These are phyloP conservation scores for Homarus americanus DNA, from an alignment of 1,140 invertebrate genomes.

Conservation along the genomic window DNA sequence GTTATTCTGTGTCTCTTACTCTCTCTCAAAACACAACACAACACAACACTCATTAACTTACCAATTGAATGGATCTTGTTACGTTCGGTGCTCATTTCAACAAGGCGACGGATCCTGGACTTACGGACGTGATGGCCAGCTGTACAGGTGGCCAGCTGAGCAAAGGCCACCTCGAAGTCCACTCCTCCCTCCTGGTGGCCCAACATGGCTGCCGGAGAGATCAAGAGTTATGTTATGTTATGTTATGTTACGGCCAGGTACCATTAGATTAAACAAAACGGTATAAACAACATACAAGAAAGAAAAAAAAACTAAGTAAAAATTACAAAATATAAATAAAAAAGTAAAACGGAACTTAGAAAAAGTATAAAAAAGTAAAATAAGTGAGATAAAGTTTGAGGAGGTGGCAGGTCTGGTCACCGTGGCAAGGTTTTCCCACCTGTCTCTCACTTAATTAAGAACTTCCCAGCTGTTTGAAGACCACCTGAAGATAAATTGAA, in stretches of 20 bases:
- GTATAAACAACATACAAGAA: neutral
- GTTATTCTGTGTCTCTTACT: too few relatives aligned
- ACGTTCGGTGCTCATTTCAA: slow-evolving; percentile 86
- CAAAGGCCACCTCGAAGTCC: slow-evolving; percentile 85
- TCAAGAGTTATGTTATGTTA: too few relatives aligned
- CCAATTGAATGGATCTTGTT: slow-evolving; percentile 82
- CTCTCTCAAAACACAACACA: neutral
- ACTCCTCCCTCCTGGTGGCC: slow-evolving; percentile 84
- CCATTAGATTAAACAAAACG: too few relatives aligned
- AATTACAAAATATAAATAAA: too few relatives aligned
- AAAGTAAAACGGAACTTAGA: neutral
- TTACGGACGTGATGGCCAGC: slow-evolving; percentile 89
- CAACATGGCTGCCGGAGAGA: slow-evolving; percentile 78
- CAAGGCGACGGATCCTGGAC: slow-evolving; percentile 85
- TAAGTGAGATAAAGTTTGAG: too few relatives aligned
- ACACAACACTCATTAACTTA: slow-evolving; percentile 76
- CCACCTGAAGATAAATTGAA: too few relatives aligned
- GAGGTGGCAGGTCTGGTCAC: too few relatives aligned
- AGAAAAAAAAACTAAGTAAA: too few relatives aligned
- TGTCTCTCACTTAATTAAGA: too few relatives aligned
- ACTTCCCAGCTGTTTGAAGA: too few relatives aligned
- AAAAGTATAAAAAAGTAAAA: neutral
- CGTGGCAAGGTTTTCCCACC: too few relatives aligned
- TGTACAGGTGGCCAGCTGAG: slow-evolving; percentile 85
- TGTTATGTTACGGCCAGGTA: too few relatives aligned